phyloP scores from a whole-genome alignment of 37 sponge, comb jelly and placozoan genomes.

The Agelas oroides region DNA sequence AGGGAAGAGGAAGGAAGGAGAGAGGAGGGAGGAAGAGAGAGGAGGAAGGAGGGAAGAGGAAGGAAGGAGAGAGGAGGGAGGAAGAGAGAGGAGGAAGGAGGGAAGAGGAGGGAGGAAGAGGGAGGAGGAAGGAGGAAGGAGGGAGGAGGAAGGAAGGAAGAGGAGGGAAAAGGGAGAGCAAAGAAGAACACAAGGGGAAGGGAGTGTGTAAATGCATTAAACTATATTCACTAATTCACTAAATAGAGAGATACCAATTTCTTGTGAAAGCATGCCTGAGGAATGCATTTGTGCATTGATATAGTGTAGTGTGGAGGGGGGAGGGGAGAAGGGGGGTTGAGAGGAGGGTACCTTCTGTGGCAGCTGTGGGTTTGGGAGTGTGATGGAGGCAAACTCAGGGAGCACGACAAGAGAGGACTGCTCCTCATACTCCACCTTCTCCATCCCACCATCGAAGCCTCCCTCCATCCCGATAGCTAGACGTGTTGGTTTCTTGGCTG shows the following conservation, averaged over 20 bases:
- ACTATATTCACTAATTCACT: no score
- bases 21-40: no score
- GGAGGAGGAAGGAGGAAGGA: no score
- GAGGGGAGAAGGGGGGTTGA: no score
- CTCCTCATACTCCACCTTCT: constrained; percentile 68
- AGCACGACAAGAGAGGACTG: constrained; percentile 40
- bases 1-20: no score
- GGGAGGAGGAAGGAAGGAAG: background rate
- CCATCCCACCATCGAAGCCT: constrained; percentile 65
- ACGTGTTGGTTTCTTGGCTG: constrained; percentile 87
- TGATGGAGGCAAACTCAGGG: constrained; percentile 47
- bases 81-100: background rate
- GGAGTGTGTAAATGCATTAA: background rate
- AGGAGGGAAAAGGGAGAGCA: background rate
- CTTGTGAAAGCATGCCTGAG: no score
- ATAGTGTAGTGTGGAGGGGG: no score
- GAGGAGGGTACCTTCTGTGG: constrained; percentile 10
- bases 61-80: background rate
- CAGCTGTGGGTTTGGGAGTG: constrained; percentile 58
- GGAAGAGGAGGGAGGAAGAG: no score
- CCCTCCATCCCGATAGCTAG: constrained; percentile 92
- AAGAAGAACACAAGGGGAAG: background rate
- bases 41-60: no score
- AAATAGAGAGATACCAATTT: no score
- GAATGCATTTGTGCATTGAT: no score